Conservation (phyloP, 2,113 vertebrate genomes). For the Boulengeromyrus knoepffleri region DNA sequence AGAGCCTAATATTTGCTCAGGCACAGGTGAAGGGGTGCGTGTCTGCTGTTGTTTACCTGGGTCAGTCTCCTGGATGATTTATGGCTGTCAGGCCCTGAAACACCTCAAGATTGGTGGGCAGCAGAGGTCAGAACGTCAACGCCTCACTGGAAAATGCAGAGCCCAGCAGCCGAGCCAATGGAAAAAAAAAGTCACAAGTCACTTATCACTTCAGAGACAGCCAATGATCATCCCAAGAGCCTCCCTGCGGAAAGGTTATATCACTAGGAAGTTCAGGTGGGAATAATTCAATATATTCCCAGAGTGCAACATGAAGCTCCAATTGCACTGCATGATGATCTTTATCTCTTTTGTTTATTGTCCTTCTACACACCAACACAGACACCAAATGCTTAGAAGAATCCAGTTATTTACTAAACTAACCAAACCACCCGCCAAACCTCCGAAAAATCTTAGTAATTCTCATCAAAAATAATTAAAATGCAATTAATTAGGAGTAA, state of each 20-base stretch:
- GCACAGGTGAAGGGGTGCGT: background rate
- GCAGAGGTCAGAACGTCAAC: background rate
- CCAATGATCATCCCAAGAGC: background rate
- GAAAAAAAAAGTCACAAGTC: background rate
- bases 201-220: background rate
- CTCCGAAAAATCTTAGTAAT: background rate
- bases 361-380: background rate
- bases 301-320: background rate
- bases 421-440: background rate
- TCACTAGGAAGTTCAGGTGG: background rate
- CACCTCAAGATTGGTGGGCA: background rate
- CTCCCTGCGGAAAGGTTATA: background rate
- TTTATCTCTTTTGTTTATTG: background rate
- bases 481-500: background rate
- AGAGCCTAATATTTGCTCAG: background rate
- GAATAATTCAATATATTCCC: background rate
- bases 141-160: background rate
- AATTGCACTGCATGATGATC: background rate
- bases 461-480: background rate
- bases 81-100: background rate
- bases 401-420: background rate
- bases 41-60: background rate
- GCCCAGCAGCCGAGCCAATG: background rate
- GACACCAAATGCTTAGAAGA: background rate
- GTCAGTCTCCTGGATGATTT: background rate